phyloP scores from a whole-genome alignment of 2,113 vertebrate species.

The Protomyctophum bolini region DNA sequence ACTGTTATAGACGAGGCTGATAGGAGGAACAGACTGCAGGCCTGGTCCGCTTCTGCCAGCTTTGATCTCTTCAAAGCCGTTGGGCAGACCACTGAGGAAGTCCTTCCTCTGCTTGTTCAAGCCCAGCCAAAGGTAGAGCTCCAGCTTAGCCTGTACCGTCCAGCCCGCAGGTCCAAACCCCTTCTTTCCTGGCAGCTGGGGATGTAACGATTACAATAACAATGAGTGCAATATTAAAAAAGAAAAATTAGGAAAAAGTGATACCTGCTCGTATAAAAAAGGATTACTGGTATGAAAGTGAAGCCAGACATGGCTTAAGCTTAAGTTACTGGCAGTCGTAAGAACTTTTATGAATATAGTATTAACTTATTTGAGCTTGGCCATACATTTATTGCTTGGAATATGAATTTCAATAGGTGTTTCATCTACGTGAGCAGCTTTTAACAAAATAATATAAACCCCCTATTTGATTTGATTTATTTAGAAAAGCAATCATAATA shows the following conservation, averaged over 20 bases:
- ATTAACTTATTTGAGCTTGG: no score
- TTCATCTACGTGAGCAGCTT: no score
- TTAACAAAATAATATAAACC: no score
- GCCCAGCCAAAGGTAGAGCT: slow-evolving; percentile 96
- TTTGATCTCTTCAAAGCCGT: slow-evolving; percentile 94
- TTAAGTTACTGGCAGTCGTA: neutral
- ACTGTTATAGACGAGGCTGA: slow-evolving; percentile 94
- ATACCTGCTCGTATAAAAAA: no score
- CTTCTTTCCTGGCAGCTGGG: slow-evolving; percentile 89
- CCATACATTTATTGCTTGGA: no score
- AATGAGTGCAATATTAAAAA: neutral
- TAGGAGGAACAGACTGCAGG: slow-evolving; percentile 84
- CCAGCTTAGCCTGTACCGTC: slow-evolving; percentile 96
- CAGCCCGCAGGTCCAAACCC: slow-evolving; percentile 93
- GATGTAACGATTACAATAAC: slow-evolving; percentile 13
- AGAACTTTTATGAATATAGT: no score
- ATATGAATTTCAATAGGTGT: no score
- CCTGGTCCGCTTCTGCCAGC: slow-evolving; percentile 72
- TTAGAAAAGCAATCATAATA: no score
- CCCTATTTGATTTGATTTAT: no score
- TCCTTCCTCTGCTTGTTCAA: slow-evolving; percentile 94
- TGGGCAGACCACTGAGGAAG: slow-evolving; percentile 90
- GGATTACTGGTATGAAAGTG: no score
- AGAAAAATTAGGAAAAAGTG: no score
- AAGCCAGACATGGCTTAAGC: no score